Evolutionary conservation across 2,797 vertebrate species (phyloP), one percentile per base, ranked within the genome.

Genomic region (Mus spretus): DNA sequence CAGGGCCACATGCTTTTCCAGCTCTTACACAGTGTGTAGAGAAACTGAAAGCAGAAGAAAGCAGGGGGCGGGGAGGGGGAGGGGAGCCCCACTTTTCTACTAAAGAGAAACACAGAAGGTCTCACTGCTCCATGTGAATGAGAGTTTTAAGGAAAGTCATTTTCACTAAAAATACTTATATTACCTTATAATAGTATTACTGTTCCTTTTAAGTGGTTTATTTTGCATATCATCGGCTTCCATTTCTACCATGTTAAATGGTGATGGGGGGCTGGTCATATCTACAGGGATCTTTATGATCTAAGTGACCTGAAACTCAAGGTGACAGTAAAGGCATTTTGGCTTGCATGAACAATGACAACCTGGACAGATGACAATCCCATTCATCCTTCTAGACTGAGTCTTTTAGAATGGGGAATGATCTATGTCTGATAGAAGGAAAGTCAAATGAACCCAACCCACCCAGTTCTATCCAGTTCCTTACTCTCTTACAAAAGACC

Each of bases 1-100:
- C 13, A 4, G 19, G 37, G 6, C 37, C 1, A 1, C 1, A 0
- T 26, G 20, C 8, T 6, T 61, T 63, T 26, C 20, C 31, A 6
- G 40, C 28, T 89, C 86, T 55, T 34, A 8, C 6, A 26, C 78
- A 75, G 40, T 3, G 0, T 2, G 12, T 20, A 12, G 59, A 34
- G 6, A 83, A 24, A 31, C 22, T 4, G 22, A 55, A 34, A 6
- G 22, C 44, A n/a, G 44, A 89, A 47, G 74, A 40, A 59, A 37
- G 24, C 2, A 13, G 40, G 34, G 26, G 28, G 63, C 13, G 37
- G 37, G 37, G 37, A 40, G 12, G 63, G 61, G 63, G 63, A 0
- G 5, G 26, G 26, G 37, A 2, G 7, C 1, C 50, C 77, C n/a
- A 4, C 53, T 53, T 74, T 19, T 11, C 50, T 50, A 26, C 31